Base-by-base conservation (phyloP, 2,888 invertebrate species). In the Gari tellinella region DNA sequence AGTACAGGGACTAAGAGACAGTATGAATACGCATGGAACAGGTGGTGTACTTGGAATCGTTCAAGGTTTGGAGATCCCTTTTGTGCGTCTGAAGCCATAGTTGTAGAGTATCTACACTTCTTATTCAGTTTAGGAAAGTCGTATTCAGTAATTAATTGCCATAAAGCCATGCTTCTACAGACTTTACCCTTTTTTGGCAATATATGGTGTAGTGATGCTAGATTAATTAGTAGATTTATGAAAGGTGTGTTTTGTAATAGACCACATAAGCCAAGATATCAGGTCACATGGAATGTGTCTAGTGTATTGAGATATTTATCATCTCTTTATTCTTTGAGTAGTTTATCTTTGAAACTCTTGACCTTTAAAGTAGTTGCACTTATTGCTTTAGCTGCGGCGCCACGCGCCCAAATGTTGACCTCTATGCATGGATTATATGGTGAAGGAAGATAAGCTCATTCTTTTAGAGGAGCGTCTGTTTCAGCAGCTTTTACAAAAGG, bases 101-200 rank as follows among this genome's bases (percentile, higher is more conserved):
- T 67, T 3, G 15, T 72, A 15, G 12, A 26, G 14, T 67, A 53
- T 57, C 23, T 72, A 38, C 61, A 23, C 43, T 70, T 19, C 63
- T 43, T 70, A 17, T n/a, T 25, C 12, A 53, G 60, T 7, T 2
- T 19, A 14, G 55, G 45, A 17, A 58, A 63, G 14, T 60, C 64
- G 10, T 76, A 72, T 43, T 63, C 58, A 38, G 62, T 58, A 15
- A 43, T 76, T 12, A 72, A 67, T 56, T 64, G 70, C 17, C 73
- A 73, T 41, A 78, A 65, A 53, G 49, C 66, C 12, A 60, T 61
- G 62, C 23, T 77, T 7, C 17, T 60, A 21, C 61, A 72, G 37
- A 72, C 72, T 31, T 63, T 73, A 25, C 21, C 48, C 12, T 58
- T 69, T 21, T 38, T 65, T 17, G 58, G 62, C 14, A 61, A 62